Evolutionary conservation across 2,888 invertebrate species (phyloP).

Genomic region (Sphaerophoria taeniata): DNA sequence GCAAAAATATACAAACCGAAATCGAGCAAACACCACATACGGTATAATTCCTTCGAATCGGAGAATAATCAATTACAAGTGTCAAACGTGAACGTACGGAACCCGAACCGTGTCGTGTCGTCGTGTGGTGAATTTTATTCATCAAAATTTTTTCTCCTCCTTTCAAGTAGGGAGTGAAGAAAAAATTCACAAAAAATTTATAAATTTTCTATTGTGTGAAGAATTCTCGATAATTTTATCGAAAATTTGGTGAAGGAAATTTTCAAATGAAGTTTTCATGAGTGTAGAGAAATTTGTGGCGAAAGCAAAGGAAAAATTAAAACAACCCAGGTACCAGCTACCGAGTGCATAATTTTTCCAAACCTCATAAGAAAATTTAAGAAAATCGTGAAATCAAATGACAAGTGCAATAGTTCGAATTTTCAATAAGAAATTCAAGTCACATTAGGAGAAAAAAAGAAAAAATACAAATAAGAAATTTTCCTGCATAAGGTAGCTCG

Average conservation of each 20-base stretch:
- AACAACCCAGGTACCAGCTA: conserved; percentile 11
- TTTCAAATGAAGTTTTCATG: too few species aligned
- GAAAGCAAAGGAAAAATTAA: conserved; percentile 41
- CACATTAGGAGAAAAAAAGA: too few species aligned
- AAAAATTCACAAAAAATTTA: conserved; percentile 12
- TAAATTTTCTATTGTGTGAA: conserved; percentile 14
- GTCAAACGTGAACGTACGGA: conserved; percentile 73
- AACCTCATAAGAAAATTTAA: too few species aligned
- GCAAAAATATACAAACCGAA: conserved; percentile 10
- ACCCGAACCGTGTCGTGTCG: conserved; percentile 38
- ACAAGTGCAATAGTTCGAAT: conserved; percentile 62
- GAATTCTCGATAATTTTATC: conserved; percentile 1
- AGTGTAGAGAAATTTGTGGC: conserved; percentile 61
- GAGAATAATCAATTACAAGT: conserved; percentile 74
- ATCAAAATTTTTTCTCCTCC: conserved; percentile 10
- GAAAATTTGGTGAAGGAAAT: conserved; percentile 5
- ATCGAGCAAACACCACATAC: conserved; percentile 44
- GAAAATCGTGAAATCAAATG: conserved; percentile 7
- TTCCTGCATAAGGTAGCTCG: not conserved
- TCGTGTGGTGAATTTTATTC: conserved; percentile 47
- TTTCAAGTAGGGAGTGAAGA: conserved; percentile 42
- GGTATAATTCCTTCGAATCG: conserved; percentile 50
- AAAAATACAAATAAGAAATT: conserved; percentile 27
- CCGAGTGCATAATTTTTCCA: conserved; percentile 21
- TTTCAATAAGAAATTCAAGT: conserved; percentile 10